These are phyloP conservation scores for Synchiropus splendidus DNA, from an alignment of 2,113 vertebrate genomes.

Conservation along the genomic window DNA sequence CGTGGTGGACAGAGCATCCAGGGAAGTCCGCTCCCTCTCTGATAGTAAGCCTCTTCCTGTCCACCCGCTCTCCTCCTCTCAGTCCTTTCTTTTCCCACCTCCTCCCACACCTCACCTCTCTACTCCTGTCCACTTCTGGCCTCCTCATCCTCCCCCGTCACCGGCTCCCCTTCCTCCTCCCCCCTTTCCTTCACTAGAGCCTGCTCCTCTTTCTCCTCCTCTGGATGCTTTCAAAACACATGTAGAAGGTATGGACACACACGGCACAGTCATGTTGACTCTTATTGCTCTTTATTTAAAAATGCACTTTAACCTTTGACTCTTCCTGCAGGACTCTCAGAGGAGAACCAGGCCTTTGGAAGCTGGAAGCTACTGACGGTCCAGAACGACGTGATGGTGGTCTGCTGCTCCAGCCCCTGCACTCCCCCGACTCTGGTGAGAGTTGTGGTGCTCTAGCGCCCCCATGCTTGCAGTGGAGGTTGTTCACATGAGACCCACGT, in stretches of 20 bases:
- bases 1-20: constrained; percentile 52
- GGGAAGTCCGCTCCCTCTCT: constrained; percentile 52
- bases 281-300: too few species aligned
- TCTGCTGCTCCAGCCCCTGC: constrained; percentile 68
- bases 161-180: constrained; percentile 4
- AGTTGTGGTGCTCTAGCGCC: background rate
- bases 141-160: background rate
- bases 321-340: constrained; percentile 19
- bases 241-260: constrained; percentile 35
- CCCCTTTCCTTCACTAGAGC: background rate
- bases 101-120: background rate
- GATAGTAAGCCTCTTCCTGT: constrained; percentile 42
- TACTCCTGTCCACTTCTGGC: background rate
- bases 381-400: constrained; percentile 67
- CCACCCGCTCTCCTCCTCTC: constrained; percentile 5
- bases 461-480: constrained; percentile 4
- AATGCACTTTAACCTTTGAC: too few species aligned
- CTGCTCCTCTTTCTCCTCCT: constrained; percentile 2
- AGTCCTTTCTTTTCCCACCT: constrained; percentile 10
- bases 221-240: constrained; percentile 9
- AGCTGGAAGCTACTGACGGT: constrained; percentile 66
- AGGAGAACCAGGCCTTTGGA: constrained; percentile 35
- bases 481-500: background rate
- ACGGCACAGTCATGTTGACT: too few species aligned
- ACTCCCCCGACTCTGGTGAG: constrained; percentile 66